Evolutionary conservation across 2,113 vertebrate species (phyloP), one percentile per base, ranked within the genome.

Genomic region (Chloropsis cyanopogon): DNA sequence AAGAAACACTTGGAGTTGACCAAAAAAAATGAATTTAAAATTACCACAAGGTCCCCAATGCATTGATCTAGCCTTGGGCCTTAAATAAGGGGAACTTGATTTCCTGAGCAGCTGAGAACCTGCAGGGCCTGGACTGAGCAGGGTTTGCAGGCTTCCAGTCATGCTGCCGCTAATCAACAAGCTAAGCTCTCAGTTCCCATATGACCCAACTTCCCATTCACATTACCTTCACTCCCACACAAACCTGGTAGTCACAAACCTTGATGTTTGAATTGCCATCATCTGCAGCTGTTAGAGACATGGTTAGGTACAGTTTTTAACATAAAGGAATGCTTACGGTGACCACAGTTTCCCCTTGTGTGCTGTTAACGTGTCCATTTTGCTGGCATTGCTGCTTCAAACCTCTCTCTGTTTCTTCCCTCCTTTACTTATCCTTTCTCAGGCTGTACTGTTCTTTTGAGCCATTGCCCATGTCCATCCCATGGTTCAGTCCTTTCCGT

Each of bases 301-400:
- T 2, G 26, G 76, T 97, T 96, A 96, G 76, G 64, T 59, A 93
- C 1, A 90, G 46, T 11, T 90, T 71, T 71, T 52, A 86, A 94
- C 28, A 46, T 60, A 92, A 93, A 96, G 56, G 17, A 88, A 90
- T 86, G 87, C 92, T 97, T 95, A 96, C 82, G 12, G 82, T 79
- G 49, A 83, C 47, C 59, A 75, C 46, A 56, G 47, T 63, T 88
- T 49, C 60, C 66, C 71, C 23, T 56, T 17, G 56, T 56, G 71
- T 80, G 87, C 46, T 83, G 47, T 71, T 80, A 29, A 44, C 2
- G 0, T 53, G 56, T 90, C 85, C 22, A 0, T 84, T 93, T 93
- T 0, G 26, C 57, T 91, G 75, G 72, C 61, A n/a, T 37, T 64
- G 71, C 75, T 80, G 59, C 79, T 93, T 70, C 85, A 83, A 25